Conservation (phyloP, 2,888 invertebrate species). For the Dexiosoma caninum region DNA sequence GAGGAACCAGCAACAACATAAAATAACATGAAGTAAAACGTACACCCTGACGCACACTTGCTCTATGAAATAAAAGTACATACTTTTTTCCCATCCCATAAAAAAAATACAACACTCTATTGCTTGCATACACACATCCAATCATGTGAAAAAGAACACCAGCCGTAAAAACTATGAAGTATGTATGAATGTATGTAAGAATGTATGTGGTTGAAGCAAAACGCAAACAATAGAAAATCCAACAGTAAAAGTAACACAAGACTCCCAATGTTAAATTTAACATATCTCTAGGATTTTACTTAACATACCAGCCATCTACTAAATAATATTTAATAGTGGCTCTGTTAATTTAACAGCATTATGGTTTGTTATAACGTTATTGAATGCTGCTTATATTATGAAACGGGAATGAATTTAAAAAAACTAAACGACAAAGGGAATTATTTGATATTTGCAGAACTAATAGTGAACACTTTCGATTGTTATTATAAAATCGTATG, state of each 20-base stretch:
- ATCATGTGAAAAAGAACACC: not conserved
- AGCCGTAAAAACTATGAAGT: too few relatives aligned
- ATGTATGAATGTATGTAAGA: too few relatives aligned
- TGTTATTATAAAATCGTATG: too few relatives aligned
- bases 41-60: not conserved
- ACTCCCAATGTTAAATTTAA: slow-evolving; percentile 25
- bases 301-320: too few relatives aligned
- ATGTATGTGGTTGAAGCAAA: not conserved
- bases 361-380: not conserved
- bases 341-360: not conserved
- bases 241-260: not conserved
- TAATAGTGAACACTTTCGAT: too few relatives aligned
- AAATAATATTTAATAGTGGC: not conserved
- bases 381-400: not conserved
- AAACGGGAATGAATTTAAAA: too few relatives aligned
- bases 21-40: slow-evolving; percentile 17
- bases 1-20: slow-evolving; percentile 24
- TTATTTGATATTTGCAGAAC: too few relatives aligned
- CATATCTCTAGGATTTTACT: not conserved
- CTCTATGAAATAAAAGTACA: slow-evolving; percentile 18
- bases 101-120: not conserved
- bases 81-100: slow-evolving; percentile 1
- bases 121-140: not conserved
- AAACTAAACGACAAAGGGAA: too few relatives aligned
- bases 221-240: not conserved